Percentiles rank a stretch among this genome's conserved stretches.
These are phyloP conservation scores for Gonocerus acuteangulatus DNA, from an alignment of 2,888 invertebrate species.

Conservation along the genomic window DNA sequence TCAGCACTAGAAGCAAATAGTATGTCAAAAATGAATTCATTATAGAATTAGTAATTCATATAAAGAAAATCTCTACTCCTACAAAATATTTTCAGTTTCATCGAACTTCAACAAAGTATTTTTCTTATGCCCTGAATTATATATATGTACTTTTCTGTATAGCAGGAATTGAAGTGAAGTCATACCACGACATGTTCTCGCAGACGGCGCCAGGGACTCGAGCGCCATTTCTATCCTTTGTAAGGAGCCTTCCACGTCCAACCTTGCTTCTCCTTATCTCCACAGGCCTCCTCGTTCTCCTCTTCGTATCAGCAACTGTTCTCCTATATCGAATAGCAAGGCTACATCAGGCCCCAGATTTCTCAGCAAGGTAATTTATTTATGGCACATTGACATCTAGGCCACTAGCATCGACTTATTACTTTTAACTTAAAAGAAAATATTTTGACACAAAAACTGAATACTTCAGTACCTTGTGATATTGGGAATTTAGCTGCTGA, in stretches of 20 bases:
- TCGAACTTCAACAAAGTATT: too few relatives aligned
- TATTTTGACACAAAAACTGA: neutral
- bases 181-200: slow-evolving; percentile 35
- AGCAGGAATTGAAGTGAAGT: slow-evolving; percentile 40
- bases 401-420: too few relatives aligned
- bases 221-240: slow-evolving; percentile 27
- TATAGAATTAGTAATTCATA: too few relatives aligned
- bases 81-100: too few relatives aligned
- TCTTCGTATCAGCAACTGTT: slow-evolving; percentile 52
- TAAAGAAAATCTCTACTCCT: too few relatives aligned
- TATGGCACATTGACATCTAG: too few relatives aligned
- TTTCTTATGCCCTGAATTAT: too few relatives aligned
- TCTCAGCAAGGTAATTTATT: slow-evolving; percentile 29
- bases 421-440: neutral
- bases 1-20: too few relatives aligned
- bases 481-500: neutral
- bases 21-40: too few relatives aligned
- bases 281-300: slow-evolving; percentile 50
- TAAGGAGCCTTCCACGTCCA: slow-evolving; percentile 44
- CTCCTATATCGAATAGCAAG: slow-evolving; percentile 52
- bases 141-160: slow-evolving; percentile 10
- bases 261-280: slow-evolving; percentile 50
- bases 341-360: slow-evolving; percentile 40
- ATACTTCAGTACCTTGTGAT: neutral
- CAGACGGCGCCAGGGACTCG: slow-evolving; percentile 28